Conservation (phyloP, 2,797 vertebrate species). For the Galaxias olidus region DNA sequence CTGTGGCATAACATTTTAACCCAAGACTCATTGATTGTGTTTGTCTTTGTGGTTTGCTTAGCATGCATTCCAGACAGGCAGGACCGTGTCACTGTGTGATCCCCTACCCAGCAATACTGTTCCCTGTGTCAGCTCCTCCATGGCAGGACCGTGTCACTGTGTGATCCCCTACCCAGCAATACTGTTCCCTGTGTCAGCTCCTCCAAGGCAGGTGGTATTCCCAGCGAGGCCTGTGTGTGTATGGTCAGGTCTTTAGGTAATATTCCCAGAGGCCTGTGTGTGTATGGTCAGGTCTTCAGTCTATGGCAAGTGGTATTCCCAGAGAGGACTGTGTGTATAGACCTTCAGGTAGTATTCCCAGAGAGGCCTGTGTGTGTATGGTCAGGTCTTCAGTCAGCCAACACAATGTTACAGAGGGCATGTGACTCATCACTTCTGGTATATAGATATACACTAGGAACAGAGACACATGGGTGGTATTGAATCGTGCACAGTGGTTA, state of each 20-base stretch:
- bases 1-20: no score
- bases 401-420: slow-evolving; percentile 22
- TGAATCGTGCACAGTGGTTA: background rate
- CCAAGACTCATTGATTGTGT: no score
- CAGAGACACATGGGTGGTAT: background rate
- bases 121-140: slow-evolving; percentile 45
- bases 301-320: slow-evolving; percentile 21
- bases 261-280: slow-evolving; percentile 23
- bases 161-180: slow-evolving; percentile 23
- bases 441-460: background rate
- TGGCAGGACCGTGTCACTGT: no score
- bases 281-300: background rate
- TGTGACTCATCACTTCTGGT: slow-evolving; percentile 56
- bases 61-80: background rate
- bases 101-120: slow-evolving; percentile 22
- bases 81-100: no score
- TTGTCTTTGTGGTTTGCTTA: background rate
- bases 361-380: slow-evolving; percentile 10
- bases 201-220: slow-evolving; percentile 19
- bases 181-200: slow-evolving; percentile 43
- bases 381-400: slow-evolving; percentile 10
- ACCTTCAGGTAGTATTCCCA: slow-evolving; percentile 14
- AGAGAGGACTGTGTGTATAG: slow-evolving; percentile 10
- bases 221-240: slow-evolving; percentile 12
- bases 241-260: slow-evolving; percentile 4